These are phyloP conservation scores for Podarcis muralis DNA, from an alignment of 2,113 vertebrate genomes.

Conservation along the genomic window DNA sequence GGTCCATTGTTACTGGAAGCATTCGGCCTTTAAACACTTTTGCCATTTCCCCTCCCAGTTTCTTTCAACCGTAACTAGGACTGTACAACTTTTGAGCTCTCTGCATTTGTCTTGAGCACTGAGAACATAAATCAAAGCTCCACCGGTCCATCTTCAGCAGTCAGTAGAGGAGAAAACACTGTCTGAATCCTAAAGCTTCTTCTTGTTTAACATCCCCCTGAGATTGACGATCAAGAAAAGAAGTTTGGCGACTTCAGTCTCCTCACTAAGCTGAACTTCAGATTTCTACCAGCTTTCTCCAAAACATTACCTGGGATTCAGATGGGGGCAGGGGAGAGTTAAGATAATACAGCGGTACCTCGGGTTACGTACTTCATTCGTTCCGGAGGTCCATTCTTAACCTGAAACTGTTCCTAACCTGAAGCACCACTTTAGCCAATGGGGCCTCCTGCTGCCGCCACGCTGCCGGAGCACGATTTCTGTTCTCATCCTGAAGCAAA, in stretches of 20 bases:
- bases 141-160: not conserved
- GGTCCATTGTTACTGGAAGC: slow-evolving; percentile 11
- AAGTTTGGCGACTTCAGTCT: not conserved
- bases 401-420: too few species aligned
- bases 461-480: too few species aligned
- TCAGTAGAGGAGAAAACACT: slow-evolving; percentile 24
- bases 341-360: too few species aligned
- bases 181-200: not conserved
- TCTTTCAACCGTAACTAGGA: not conserved
- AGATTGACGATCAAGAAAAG: not conserved
- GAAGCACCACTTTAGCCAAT: too few species aligned
- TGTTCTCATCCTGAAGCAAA: too few species aligned
- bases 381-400: too few species aligned
- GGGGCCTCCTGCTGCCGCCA: too few species aligned
- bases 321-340: not conserved
- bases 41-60: not conserved
- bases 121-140: slow-evolving; percentile 29
- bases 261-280: not conserved
- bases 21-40: slow-evolving; percentile 1
- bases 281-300: not conserved
- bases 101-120: slow-evolving; percentile 11
- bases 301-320: not conserved
- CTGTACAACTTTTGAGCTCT: not conserved
- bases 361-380: too few species aligned
- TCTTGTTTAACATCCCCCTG: not conserved